Conservation (phyloP, 2,888 invertebrate species). For the Ennomos quercinarius region DNA sequence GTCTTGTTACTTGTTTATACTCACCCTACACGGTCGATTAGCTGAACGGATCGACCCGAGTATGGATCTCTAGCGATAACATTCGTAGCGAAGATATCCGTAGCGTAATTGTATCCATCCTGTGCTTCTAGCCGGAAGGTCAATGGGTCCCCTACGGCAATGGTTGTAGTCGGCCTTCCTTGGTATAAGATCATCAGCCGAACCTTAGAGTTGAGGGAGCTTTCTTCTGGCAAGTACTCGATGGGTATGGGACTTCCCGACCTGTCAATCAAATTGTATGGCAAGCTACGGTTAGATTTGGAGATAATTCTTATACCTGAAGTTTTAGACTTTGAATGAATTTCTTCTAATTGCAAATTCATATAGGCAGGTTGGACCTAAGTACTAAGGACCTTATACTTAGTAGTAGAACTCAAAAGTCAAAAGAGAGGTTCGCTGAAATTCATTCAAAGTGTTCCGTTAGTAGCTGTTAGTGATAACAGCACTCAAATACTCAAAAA, state of each 20-base stretch:
- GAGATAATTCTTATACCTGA: constrained; percentile 36
- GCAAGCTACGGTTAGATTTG: constrained; percentile 81
- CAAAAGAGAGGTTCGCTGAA: constrained; percentile 27
- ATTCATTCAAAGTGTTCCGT: constrained; percentile 78
- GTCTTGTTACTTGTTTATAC: constrained; percentile 37
- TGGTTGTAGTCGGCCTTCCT: constrained; percentile 96
- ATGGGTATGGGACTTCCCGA: constrained; percentile 97
- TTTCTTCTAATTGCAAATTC: constrained; percentile 27
- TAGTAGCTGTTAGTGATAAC: constrained; percentile 85
- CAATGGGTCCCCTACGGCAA: constrained; percentile 96
- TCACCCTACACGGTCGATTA: constrained; percentile 96
- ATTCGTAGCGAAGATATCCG: constrained; percentile 96
- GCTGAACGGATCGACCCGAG: constrained; percentile 94
- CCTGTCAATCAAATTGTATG: constrained; percentile 85
- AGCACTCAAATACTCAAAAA: constrained; percentile 71
- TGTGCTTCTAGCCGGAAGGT: constrained; percentile 95
- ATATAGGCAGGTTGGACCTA: no score
- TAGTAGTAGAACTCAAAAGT: no score
- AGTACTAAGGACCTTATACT: no score
- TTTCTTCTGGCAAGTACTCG: constrained; percentile 96
- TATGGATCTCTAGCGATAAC: constrained; percentile 97
- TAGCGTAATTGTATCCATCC: constrained; percentile 94
- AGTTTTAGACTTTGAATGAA: constrained; percentile 73
- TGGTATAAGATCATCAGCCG: constrained; percentile 94
- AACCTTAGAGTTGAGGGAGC: constrained; percentile 95